Percentiles rank a stretch among this genome's conserved stretches.
phyloP scores from a whole-genome alignment of 2,113 vertebrate genomes.

The Chloropsis hardwickii region DNA sequence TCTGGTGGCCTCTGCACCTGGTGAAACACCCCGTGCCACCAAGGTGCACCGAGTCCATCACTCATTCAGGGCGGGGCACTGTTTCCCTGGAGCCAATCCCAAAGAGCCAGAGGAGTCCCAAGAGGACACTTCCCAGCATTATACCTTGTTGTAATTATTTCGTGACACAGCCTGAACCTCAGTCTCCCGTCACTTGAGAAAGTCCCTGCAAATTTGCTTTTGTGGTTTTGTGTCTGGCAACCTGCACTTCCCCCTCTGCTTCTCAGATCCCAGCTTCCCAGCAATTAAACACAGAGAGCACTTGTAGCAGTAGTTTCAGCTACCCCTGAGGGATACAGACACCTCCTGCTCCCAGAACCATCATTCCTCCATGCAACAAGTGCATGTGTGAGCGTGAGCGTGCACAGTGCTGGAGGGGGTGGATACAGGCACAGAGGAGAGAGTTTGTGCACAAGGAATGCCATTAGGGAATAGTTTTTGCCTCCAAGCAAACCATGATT shows the following conservation, averaged over 20 bases:
- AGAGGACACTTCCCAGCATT: background rate
- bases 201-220: background rate
- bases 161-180: background rate
- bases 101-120: background rate
- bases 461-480: background rate
- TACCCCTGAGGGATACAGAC: background rate
- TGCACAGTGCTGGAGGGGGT: rapidly evolving
- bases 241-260: background rate
- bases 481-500: background rate
- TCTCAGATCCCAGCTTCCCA: background rate
- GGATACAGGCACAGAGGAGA: background rate
- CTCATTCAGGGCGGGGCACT: background rate
- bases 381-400: rapidly evolving
- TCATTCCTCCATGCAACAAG: background rate
- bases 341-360: background rate
- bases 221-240: rapidly evolving
- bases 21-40: rapidly evolving
- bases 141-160: background rate
- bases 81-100: background rate
- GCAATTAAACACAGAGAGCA: background rate
- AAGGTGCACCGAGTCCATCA: rapidly evolving
- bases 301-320: background rate
- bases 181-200: background rate
- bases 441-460: background rate
- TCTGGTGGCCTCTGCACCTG: too few species aligned